Percentiles rank a stretch among this genome's conserved stretches.
These are phyloP conservation scores for Oscarella lobularis DNA, from an alignment of 37 sponge, comb jelly and placozoan species.

Conservation along the genomic window DNA sequence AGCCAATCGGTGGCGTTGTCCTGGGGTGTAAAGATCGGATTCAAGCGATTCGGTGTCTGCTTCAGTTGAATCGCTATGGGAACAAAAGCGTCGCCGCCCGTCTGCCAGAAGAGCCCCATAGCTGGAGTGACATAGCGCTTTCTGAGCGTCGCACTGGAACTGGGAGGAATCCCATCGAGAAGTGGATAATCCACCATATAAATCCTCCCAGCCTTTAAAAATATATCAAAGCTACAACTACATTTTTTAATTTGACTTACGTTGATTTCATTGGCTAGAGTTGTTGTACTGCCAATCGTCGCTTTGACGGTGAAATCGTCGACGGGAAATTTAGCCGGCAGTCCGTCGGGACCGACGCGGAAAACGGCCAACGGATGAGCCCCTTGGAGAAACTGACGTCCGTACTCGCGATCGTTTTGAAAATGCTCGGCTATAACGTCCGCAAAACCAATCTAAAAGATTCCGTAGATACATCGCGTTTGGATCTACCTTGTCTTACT, in stretches of 20 bases:
- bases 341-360: background rate
- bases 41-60: constrained; percentile 18
- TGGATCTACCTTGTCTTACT: background rate
- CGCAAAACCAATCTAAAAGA: background rate
- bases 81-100: constrained; percentile 4
- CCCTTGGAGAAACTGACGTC: background rate
- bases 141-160: constrained; percentile 12
- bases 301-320: background rate
- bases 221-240: too few relatives aligned
- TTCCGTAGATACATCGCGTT: background rate
- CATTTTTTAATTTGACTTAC: background rate
- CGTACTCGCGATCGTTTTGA: background rate
- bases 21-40: constrained; percentile 51
- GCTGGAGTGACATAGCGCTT: constrained; percentile 25
- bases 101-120: constrained; percentile 43
- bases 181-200: constrained; percentile 38
- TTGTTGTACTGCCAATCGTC: background rate
- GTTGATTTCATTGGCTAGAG: background rate
- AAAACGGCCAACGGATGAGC: background rate
- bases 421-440: background rate
- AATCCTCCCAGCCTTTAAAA: constrained; percentile 37
- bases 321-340: background rate
- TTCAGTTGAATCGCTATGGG: constrained; percentile 71
- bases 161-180: constrained; percentile 23
- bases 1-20: constrained; percentile 52